Conservation (phyloP, 2,888 invertebrate genomes). For the Drepanosiphum platanoidis region DNA sequence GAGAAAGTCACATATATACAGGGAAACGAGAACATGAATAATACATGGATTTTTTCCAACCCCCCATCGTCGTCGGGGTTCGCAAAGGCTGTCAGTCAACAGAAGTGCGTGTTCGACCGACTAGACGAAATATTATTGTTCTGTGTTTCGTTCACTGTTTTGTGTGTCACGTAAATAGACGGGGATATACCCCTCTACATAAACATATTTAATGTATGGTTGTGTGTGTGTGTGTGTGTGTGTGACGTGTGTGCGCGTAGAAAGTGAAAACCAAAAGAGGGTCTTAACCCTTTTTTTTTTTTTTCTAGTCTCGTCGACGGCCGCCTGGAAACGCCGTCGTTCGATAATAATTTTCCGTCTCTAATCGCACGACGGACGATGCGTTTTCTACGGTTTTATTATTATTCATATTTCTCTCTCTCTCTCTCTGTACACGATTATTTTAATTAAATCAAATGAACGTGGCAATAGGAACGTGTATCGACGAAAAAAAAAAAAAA, state of each 20-base stretch:
- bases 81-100: constrained; percentile 60
- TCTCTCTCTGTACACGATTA: background rate
- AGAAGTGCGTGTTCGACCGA: constrained; percentile 46
- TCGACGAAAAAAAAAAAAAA: background rate
- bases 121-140: constrained; percentile 45
- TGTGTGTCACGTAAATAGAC: constrained; percentile 21
- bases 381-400: background rate
- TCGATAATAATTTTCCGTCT: background rate
- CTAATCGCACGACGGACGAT: background rate
- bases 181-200: constrained; percentile 20
- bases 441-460: background rate
- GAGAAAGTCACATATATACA: background rate
- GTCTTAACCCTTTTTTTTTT: constrained; percentile 44
- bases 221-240: background rate
- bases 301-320: background rate
- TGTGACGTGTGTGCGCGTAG: background rate
- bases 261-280: constrained; percentile 36
- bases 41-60: constrained; percentile 22
- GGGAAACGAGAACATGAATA: constrained; percentile 37
- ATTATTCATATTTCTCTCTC: background rate
- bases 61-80: background rate
- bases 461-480: background rate
- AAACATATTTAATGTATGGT: background rate
- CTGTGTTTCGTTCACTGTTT: background rate
- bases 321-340: background rate